phyloP scores from a whole-genome alignment of 2,113 vertebrate species.

The Mus spicilegus region DNA sequence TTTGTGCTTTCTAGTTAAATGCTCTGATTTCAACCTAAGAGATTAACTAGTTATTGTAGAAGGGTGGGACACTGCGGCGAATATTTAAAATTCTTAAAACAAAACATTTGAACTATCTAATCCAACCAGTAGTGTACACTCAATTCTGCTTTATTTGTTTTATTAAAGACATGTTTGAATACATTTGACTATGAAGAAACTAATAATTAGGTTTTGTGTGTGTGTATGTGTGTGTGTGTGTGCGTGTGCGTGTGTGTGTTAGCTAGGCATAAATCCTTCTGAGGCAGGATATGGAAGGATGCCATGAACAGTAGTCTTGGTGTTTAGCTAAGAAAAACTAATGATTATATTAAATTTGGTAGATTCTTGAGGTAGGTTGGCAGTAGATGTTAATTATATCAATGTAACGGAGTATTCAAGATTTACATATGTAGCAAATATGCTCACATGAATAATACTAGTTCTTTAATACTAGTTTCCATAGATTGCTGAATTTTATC shows the following conservation, averaged over 20 bases:
- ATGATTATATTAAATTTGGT: slow-evolving; percentile 24
- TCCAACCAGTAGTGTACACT: background rate
- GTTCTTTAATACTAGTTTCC: background rate
- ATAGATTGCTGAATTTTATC: slow-evolving; percentile 1
- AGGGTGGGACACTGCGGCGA: background rate
- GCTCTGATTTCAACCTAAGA: background rate
- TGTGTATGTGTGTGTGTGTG: background rate
- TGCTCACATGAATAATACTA: background rate
- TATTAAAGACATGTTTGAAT: background rate
- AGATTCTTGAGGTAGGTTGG: background rate
- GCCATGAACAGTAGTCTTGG: background rate
- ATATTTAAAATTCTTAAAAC: slow-evolving; percentile 30
- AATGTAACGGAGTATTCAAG: background rate
- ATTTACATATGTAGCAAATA: background rate
- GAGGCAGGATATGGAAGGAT: background rate
- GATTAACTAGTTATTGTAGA: background rate
- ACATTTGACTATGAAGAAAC: background rate
- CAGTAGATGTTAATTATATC: background rate
- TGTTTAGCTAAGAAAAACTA: background rate
- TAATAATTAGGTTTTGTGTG: background rate
- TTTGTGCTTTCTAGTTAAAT: background rate
- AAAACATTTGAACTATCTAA: background rate
- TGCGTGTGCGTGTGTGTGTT: background rate
- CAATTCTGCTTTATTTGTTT: background rate
- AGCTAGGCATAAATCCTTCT: background rate